Evolutionary conservation across 1,140 invertebrate species (phyloP).

Genomic region (Lutraria rhynchaena): DNA sequence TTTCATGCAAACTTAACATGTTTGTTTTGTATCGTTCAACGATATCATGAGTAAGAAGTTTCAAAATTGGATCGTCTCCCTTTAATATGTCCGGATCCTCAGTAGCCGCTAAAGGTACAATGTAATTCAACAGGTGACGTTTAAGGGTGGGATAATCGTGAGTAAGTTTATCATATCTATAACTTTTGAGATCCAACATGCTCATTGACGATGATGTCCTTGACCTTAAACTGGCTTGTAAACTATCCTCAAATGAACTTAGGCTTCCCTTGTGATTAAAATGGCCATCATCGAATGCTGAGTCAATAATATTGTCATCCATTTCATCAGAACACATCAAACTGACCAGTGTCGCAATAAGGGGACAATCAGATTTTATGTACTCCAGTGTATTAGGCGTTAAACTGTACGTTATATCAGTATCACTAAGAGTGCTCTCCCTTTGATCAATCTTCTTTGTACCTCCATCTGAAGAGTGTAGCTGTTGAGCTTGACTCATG

Average conservation of each 20-base stretch:
- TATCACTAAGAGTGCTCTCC: slow-evolving; percentile 34
- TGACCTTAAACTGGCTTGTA: slow-evolving; percentile 27
- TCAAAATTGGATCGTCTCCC: slow-evolving; percentile 75
- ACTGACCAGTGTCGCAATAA: slow-evolving; percentile 79
- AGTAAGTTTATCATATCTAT: slow-evolving; percentile 76
- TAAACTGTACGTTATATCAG: slow-evolving; percentile 63
- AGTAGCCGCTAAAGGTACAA: slow-evolving; percentile 75
- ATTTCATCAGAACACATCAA: slow-evolving; percentile 78
- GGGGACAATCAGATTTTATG: slow-evolving; percentile 73
- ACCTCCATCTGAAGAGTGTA: background rate
- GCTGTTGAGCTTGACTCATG: slow-evolving; percentile 7
- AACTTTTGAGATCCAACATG: slow-evolving; percentile 78
- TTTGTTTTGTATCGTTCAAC: slow-evolving; percentile 74
- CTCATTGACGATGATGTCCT: slow-evolving; percentile 76
- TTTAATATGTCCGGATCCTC: slow-evolving; percentile 74
- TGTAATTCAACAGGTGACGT: slow-evolving; percentile 74
- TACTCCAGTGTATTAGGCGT: slow-evolving; percentile 78
- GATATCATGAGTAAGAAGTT: slow-evolving; percentile 77
- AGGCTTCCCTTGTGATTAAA: slow-evolving; percentile 62
- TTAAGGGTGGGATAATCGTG: slow-evolving; percentile 76
- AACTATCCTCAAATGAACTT: slow-evolving; percentile 11
- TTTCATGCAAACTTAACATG: slow-evolving; percentile 76
- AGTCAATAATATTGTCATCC: slow-evolving; percentile 69
- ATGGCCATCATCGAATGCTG: slow-evolving; percentile 72
- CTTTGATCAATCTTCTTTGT: background rate